A percentile compares a stretch with the other conserved stretches of the same genome.
Evolutionary conservation across 2,797 vertebrate genomes (phyloP).

Genomic region (Benthosema pterotum): DNA sequence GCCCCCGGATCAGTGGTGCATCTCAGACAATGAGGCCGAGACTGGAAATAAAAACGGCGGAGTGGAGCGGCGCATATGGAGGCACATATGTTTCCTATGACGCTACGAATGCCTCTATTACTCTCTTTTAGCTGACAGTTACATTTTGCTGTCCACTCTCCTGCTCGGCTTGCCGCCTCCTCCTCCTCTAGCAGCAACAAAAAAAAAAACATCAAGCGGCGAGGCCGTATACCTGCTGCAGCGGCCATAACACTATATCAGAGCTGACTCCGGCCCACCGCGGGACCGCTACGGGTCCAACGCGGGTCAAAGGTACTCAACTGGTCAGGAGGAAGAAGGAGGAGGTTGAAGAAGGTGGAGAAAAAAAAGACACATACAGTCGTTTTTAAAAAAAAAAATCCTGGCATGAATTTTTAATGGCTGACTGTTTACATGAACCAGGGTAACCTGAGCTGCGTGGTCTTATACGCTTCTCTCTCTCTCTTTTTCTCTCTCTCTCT

Average conservation of each 20-base stretch:
- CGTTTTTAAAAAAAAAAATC: constrained; percentile 60
- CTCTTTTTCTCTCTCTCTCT: constrained; percentile 28
- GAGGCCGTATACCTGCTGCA: constrained; percentile 61
- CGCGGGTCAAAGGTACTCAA: constrained; percentile 68
- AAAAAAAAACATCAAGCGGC: constrained; percentile 67
- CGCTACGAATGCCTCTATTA: constrained; percentile 78
- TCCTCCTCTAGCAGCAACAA: too few relatives aligned
- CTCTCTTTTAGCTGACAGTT: constrained; percentile 79
- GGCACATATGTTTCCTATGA: constrained; percentile 83
- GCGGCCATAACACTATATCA: constrained; percentile 70
- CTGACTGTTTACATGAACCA: constrained; percentile 75
- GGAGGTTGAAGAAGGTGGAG: too few relatives aligned
- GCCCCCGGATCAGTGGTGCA: constrained; percentile 75
- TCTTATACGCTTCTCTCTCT: constrained; percentile 61
- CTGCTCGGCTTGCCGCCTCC: constrained; percentile 53
- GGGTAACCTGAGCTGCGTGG: constrained; percentile 76
- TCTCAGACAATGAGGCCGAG: constrained; percentile 75
- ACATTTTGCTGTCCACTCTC: constrained; percentile 74
- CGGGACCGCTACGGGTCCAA: constrained; percentile 59
- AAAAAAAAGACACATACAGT: constrained; percentile 13
- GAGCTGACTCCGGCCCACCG: constrained; percentile 61
- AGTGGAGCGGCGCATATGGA: constrained; percentile 81
- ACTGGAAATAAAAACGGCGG: constrained; percentile 68
- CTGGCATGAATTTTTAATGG: constrained; percentile 73
- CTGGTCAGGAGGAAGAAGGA: constrained; percentile 52